A percentile compares a stretch with the other conserved stretches of the same genome.
Conservation (phyloP, 2,113 vertebrate species). For the Oenanthe oenanthe region DNA sequence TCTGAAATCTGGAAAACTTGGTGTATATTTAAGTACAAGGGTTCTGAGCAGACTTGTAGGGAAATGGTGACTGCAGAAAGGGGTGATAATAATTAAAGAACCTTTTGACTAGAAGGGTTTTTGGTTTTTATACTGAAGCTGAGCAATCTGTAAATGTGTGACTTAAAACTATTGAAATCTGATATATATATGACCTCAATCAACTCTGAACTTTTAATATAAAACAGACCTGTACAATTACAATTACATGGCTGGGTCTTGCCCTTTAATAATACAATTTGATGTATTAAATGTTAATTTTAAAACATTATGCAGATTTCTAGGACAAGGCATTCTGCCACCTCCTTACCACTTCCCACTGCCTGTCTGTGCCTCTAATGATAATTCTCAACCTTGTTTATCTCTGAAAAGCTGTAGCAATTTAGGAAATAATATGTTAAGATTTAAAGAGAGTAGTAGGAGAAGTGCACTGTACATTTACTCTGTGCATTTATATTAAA, state of each 20-base stretch:
- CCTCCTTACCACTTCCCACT: conserved; percentile 47
- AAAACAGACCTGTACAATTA: background rate
- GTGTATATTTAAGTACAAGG: background rate
- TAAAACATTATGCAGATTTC: conserved; percentile 18
- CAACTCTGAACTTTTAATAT: background rate
- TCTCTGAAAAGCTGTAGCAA: background rate
- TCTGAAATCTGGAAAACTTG: background rate
- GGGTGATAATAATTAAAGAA: background rate
- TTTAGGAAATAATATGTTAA: conserved; percentile 6
- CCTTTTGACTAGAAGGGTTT: background rate
- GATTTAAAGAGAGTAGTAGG: background rate
- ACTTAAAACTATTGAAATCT: background rate
- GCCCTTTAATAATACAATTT: conserved; percentile 3
- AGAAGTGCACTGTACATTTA: background rate
- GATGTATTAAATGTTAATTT: conserved; percentile 41
- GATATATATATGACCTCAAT: background rate
- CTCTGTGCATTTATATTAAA: background rate
- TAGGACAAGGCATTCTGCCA: conserved; percentile 55
- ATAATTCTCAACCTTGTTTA: conserved; percentile 34
- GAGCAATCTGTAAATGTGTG: background rate
- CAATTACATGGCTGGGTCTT: background rate
- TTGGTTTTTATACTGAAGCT: background rate
- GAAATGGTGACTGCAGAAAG: background rate
- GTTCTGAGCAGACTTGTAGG: background rate
- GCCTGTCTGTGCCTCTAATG: conserved; percentile 48